A percentile compares a stretch with the other conserved stretches of the same genome.
These are phyloP conservation scores for Yponomeuta plumbellus DNA, from an alignment of 2,888 invertebrate species.

Conservation along the genomic window DNA sequence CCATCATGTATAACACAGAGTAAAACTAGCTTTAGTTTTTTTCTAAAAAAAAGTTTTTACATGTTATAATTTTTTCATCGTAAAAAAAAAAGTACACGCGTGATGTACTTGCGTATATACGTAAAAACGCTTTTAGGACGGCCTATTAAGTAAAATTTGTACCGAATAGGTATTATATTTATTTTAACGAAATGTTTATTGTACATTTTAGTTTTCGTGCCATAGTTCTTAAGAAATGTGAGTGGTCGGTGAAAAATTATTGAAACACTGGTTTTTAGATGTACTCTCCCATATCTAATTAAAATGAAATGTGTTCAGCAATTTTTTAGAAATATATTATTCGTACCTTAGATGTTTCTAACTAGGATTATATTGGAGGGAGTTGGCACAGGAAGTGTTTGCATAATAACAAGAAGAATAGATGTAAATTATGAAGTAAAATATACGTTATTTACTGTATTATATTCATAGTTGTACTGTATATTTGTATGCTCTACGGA, in stretches of 20 bases:
- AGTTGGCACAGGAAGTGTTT: neutral
- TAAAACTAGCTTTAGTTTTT: slow-evolving; percentile 29
- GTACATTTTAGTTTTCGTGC: slow-evolving; percentile 35
- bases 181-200: slow-evolving; percentile 10
- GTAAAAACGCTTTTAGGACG: slow-evolving; percentile 39
- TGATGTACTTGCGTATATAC: slow-evolving; percentile 46
- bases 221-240: slow-evolving; percentile 37
- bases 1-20: slow-evolving; percentile 23
- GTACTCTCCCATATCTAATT: slow-evolving; percentile 67
- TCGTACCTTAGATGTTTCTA: slow-evolving; percentile 33
- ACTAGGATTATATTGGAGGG: slow-evolving; percentile 13
- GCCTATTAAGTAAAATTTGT: slow-evolving; percentile 21
- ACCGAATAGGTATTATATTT: slow-evolving; percentile 18
- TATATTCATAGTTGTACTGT: slow-evolving; percentile 2
- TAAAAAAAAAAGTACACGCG: neutral
- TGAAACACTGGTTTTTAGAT: slow-evolving; percentile 27
- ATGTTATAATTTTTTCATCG: slow-evolving; percentile 56
- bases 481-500: neutral
- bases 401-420: neutral
- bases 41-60: slow-evolving; percentile 41
- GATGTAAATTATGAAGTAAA: neutral
- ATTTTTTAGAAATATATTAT: slow-evolving; percentile 65
- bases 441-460: slow-evolving; percentile 3
- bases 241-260: slow-evolving; percentile 30
- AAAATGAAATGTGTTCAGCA: slow-evolving; percentile 66